Evolutionary conservation across 1,140 invertebrate species (phyloP).

Genomic region (Antheraea mylitta): DNA sequence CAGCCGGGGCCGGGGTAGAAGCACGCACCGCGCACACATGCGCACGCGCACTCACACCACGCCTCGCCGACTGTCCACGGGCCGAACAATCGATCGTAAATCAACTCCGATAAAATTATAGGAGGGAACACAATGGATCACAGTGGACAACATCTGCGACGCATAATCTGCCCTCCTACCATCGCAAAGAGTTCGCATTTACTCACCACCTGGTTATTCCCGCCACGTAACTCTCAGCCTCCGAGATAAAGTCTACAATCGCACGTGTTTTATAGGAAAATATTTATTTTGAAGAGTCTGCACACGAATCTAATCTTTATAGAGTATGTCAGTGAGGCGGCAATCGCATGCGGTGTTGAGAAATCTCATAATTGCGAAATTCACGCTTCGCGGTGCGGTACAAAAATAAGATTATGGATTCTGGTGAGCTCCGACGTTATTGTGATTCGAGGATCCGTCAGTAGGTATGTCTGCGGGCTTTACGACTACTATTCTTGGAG

Average conservation of each 20-base stretch:
- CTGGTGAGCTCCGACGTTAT: slow-evolving; percentile 74
- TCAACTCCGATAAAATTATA: slow-evolving; percentile 77
- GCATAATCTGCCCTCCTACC: slow-evolving; percentile 58
- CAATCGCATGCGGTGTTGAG: slow-evolving; percentile 39
- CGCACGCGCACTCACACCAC: slow-evolving; percentile 60
- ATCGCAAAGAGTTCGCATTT: slow-evolving; percentile 65
- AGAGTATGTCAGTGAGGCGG: slow-evolving; percentile 35
- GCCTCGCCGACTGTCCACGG: slow-evolving; percentile 61
- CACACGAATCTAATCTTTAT: slow-evolving; percentile 49
- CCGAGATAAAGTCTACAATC: slow-evolving; percentile 74
- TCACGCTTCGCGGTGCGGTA: slow-evolving; percentile 76
- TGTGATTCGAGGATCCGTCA: slow-evolving; percentile 78
- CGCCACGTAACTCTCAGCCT: slow-evolving; percentile 56
- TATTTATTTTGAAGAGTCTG: slow-evolving; percentile 68
- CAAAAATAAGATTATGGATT: slow-evolving; percentile 79
- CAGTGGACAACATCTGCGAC: slow-evolving; percentile 52
- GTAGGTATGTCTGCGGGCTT: slow-evolving; percentile 73
- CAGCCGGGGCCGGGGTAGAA: slow-evolving; percentile 36
- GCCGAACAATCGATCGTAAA: slow-evolving; percentile 77
- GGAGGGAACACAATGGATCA: slow-evolving; percentile 75
- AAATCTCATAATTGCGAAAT: slow-evolving; percentile 74
- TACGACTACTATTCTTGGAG: slow-evolving; percentile 76
- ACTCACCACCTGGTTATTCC: slow-evolving; percentile 46
- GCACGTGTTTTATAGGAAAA: slow-evolving; percentile 72
- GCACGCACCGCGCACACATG: slow-evolving; percentile 61